Evolutionary conservation across 1,140 invertebrate genomes (phyloP).

Genomic region (Nebria ingens): DNA sequence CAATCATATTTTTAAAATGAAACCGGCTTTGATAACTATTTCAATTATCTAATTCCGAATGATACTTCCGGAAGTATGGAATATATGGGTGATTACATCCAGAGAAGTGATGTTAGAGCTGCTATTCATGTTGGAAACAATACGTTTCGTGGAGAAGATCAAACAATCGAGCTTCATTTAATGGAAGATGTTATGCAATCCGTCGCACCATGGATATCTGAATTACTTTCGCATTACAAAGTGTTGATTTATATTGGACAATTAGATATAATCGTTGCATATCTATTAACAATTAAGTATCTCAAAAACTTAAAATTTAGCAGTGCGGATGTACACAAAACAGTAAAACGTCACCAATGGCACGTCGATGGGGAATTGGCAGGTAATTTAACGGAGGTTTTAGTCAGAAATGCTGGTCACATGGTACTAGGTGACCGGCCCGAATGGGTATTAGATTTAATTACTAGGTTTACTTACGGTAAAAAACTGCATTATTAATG

Average conservation of each 20-base stretch:
- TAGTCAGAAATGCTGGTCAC: slow-evolving; percentile 69
- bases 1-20: slow-evolving; percentile 52
- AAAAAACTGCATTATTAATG: slow-evolving; percentile 37
- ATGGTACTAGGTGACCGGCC: slow-evolving; percentile 73
- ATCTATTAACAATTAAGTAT: slow-evolving; percentile 64
- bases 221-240: slow-evolving; percentile 54
- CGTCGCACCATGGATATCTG: slow-evolving; percentile 60
- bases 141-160: slow-evolving; percentile 38
- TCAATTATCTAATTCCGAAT: slow-evolving; percentile 51
- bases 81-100: slow-evolving; percentile 44
- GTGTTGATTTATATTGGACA: slow-evolving; percentile 72
- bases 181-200: slow-evolving; percentile 74
- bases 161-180: slow-evolving; percentile 53
- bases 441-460: slow-evolving; percentile 60
- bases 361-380: slow-evolving; percentile 53
- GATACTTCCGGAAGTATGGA: slow-evolving; percentile 28
- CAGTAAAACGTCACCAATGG: slow-evolving; percentile 51
- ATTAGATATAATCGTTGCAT: slow-evolving; percentile 74
- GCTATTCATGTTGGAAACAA: slow-evolving; percentile 41
- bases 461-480: slow-evolving; percentile 62
- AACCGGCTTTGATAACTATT: slow-evolving; percentile 56
- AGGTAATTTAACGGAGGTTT: slow-evolving; percentile 62
- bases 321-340: slow-evolving; percentile 48
- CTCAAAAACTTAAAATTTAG: slow-evolving; percentile 53
- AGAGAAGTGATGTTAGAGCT: slow-evolving; percentile 41